Conservation (phyloP, 2,797 vertebrate genomes). For the Cyprinodon diabolis region DNA sequence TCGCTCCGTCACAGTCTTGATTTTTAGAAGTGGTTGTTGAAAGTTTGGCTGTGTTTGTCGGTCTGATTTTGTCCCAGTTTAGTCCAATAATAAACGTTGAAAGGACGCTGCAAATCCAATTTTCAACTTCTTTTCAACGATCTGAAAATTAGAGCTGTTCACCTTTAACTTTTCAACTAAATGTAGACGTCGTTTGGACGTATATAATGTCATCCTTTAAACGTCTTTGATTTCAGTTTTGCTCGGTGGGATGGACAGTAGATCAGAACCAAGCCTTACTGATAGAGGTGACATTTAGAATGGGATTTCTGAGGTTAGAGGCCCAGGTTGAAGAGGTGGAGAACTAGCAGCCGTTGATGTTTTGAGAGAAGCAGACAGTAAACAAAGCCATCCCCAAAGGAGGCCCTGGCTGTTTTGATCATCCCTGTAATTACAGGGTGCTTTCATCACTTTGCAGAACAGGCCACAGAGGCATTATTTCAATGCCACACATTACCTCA, state of each 20-base stretch:
- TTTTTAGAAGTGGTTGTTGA: too few relatives aligned
- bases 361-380: slow-evolving; percentile 69
- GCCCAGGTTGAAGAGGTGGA: slow-evolving; percentile 35
- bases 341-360: slow-evolving; percentile 48
- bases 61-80: too few relatives aligned
- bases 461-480: slow-evolving; percentile 73
- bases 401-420: slow-evolving; percentile 79
- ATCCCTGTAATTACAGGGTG: slow-evolving; percentile 78
- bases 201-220: too few relatives aligned
- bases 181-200: too few relatives aligned
- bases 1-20: too few relatives aligned
- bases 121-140: not conserved
- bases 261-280: slow-evolving; percentile 3
- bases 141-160: too few relatives aligned
- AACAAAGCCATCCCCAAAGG: slow-evolving; percentile 66
- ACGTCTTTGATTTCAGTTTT: too few relatives aligned
- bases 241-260: too few relatives aligned
- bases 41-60: too few relatives aligned
- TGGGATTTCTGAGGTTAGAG: slow-evolving; percentile 31
- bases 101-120: too few relatives aligned
- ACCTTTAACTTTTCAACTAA: too few relatives aligned
- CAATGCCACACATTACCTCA: slow-evolving; percentile 77
- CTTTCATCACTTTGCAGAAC: slow-evolving; percentile 71
- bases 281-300: slow-evolving; percentile 17
- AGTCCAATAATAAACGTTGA: too few relatives aligned